Evolutionary conservation across 1,140 invertebrate species (phyloP).

Genomic region (Drosophila insularis): DNA sequence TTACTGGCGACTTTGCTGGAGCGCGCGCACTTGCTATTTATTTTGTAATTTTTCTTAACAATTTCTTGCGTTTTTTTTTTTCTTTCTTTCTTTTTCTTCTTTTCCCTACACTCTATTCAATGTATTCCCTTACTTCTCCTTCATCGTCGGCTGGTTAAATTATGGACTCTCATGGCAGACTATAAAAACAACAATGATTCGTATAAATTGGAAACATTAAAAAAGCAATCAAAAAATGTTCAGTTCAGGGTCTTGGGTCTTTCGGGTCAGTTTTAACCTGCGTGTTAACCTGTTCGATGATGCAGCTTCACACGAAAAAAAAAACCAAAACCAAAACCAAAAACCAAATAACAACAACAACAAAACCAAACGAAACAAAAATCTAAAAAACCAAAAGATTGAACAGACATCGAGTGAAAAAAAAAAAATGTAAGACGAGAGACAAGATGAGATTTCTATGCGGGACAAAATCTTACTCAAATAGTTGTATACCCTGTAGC

Average conservation of each 20-base stretch:
- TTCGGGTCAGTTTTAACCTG: conserved; percentile 73
- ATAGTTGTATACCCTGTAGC: not conserved
- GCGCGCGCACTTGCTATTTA: conserved; percentile 61
- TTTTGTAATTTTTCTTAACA: conserved; percentile 76
- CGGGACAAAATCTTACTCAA: conserved; percentile 63
- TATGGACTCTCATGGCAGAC: conserved; percentile 66
- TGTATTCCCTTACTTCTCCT: not conserved
- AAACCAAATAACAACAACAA: conserved; percentile 25
- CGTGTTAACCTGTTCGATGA: conserved; percentile 73
- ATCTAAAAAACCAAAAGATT: conserved; percentile 44
- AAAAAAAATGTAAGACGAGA: not conserved
- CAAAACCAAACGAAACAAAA: conserved; percentile 50
- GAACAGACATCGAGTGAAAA: conserved; percentile 64
- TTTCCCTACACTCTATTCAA: not conserved
- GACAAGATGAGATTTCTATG: conserved; percentile 47
- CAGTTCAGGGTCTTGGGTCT: conserved; percentile 54
- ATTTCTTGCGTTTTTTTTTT: conserved; percentile 24
- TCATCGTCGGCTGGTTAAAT: conserved; percentile 58
- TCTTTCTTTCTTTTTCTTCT: conserved; percentile 23
- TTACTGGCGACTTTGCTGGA: not conserved
- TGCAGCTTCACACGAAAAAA: conserved; percentile 44
- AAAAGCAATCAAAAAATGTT: conserved; percentile 80
- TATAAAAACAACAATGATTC: conserved; percentile 78
- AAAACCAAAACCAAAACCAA: conserved; percentile 36
- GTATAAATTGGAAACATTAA: conserved; percentile 81